Evolutionary conservation across 2,888 invertebrate genomes (phyloP).

Genomic region (Endotricha flammealis): DNA sequence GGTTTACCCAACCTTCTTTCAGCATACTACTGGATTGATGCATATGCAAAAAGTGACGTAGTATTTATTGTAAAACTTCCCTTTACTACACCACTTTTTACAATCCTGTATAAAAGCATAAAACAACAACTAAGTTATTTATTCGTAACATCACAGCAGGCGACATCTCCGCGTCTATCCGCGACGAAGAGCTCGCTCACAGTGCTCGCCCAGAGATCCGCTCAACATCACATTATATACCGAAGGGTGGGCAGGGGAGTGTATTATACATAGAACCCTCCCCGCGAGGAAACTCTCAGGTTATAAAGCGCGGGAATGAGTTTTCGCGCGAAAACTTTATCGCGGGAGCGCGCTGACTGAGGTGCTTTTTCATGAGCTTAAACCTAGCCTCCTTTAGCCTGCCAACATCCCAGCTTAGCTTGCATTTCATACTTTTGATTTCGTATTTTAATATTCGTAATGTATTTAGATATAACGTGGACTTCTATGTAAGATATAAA

Average conservation of each 20-base stretch:
- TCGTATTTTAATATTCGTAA: constrained; percentile 3
- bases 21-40: too few species aligned
- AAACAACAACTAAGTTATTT: constrained; percentile 7
- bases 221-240: constrained; percentile 56
- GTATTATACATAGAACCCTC: constrained; percentile 42
- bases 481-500: background rate
- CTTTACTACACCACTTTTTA: too few species aligned
- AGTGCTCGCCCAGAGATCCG: constrained; percentile 34
- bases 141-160: constrained; percentile 4
- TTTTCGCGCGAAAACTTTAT: constrained; percentile 72
- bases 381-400: constrained; percentile 36
- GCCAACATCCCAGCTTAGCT: constrained; percentile 26
- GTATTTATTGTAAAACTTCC: too few species aligned
- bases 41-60: too few species aligned
- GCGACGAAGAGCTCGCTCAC: constrained; percentile 41
- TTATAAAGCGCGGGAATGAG: constrained; percentile 72
- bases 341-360: constrained; percentile 37
- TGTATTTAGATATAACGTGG: background rate
- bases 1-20: too few species aligned
- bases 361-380: constrained; percentile 48
- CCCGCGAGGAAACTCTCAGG: constrained; percentile 54
- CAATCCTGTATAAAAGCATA: too few species aligned
- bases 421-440: constrained; percentile 19
- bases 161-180: constrained; percentile 29
- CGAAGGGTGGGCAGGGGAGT: constrained; percentile 22